phyloP scores from a whole-genome alignment of 2,888 invertebrate genomes.

The Heptascelio sp. region DNA sequence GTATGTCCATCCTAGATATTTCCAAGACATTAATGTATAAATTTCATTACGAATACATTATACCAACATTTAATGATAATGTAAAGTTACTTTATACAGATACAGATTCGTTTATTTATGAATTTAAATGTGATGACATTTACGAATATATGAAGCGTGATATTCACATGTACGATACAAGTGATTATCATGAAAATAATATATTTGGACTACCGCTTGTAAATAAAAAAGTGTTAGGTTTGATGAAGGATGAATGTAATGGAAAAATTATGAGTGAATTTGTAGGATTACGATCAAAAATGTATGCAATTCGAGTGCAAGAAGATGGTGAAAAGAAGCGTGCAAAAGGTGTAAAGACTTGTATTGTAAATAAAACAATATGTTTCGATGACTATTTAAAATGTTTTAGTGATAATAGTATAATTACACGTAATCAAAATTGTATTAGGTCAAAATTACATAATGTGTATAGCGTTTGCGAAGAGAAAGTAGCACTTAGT shows the following conservation, averaged over 20 bases:
- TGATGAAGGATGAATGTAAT: conserved; percentile 20
- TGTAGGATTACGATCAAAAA: not conserved
- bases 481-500: conserved; percentile 20
- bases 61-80: conserved; percentile 18
- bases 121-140: conserved; percentile 79
- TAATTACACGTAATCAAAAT: conserved; percentile 3
- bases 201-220: conserved; percentile 40
- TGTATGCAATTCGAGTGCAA: not conserved
- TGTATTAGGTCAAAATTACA: conserved; percentile 23
- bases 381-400: not conserved
- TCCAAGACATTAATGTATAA: conserved; percentile 54
- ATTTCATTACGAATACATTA: conserved; percentile 59
- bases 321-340: too few species aligned
- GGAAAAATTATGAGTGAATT: conserved; percentile 38
- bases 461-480: conserved; percentile 11
- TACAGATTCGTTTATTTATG: conserved; percentile 77
- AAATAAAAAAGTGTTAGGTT: not conserved
- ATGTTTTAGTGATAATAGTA: not conserved
- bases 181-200: conserved; percentile 69
- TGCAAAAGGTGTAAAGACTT: too few species aligned
- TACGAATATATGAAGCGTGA: conserved; percentile 75
- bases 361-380: not conserved
- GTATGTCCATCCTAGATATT: conserved; percentile 39
- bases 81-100: conserved; percentile 76
- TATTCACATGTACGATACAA: conserved; percentile 78